Percentiles rank a stretch among this genome's conserved stretches.
Conservation (phyloP, 2,113 vertebrate species). For the Pardalotus punctatus region DNA sequence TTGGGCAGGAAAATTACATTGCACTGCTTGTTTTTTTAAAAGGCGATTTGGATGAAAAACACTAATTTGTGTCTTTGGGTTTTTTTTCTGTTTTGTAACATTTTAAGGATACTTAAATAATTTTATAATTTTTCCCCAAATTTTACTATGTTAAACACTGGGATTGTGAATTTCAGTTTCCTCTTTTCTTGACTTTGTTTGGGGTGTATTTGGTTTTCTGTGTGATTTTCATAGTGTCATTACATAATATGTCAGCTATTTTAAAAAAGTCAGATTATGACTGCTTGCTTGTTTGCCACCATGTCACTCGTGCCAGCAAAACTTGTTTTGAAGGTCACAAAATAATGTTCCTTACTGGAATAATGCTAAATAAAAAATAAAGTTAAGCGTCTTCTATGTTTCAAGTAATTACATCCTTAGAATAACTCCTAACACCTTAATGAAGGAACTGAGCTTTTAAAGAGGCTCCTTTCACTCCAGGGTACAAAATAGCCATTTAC, state of each 20-base stretch:
- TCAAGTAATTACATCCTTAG: background rate
- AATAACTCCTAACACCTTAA: background rate
- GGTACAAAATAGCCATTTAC: background rate
- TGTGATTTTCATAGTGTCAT: background rate
- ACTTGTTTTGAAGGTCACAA: background rate
- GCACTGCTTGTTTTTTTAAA: accelerated
- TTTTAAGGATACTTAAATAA: background rate
- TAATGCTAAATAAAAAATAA: background rate
- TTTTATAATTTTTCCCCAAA: background rate
- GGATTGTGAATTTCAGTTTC: background rate
- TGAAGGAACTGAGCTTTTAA: background rate
- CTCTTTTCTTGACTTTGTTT: background rate
- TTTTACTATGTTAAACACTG: background rate
- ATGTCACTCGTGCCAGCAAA: background rate
- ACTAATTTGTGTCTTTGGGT: background rate
- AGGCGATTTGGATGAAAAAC: background rate
- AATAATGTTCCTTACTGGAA: background rate
- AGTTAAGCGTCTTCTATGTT: background rate
- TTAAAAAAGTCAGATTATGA: background rate
- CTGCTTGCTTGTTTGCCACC: background rate
- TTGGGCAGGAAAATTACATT: background rate
- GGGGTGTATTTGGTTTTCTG: background rate
- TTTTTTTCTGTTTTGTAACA: background rate
- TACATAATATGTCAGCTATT: background rate
- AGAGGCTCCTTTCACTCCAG: background rate